Evolutionary conservation across 1,140 invertebrate genomes (phyloP), one percentile per base, ranked within the genome.

Genomic region (Ephestia elutella): DNA sequence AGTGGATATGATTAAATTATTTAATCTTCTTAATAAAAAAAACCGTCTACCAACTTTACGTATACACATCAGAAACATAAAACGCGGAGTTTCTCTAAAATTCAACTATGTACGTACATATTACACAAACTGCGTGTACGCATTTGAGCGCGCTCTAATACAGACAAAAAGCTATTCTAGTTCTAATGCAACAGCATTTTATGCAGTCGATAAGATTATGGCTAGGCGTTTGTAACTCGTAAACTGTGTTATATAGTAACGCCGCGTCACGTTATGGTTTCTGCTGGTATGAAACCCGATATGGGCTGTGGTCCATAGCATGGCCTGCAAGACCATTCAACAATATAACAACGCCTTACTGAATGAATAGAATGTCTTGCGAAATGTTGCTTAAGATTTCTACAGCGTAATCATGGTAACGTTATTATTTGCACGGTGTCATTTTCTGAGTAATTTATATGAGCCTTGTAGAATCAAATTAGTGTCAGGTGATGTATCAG

Each of bases 191-290:
- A 44, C n/a, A n/a, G 38, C 20, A 53, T 53, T 50, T 25, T 17
- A 25, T 21, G 20, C 11, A 25, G 50, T 25, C 50, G 20, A 21
- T 20, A 25, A 53, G 50, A 53, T 53, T 53, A 53, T 15, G 17
- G 20, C 50, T 25, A 44, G 18, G 50, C 50, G 21, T 25, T 25
- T 5, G 13, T 30, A 48, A 57, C 48, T 57, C 56, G 44, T 25
- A 56, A 49, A 56, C 54, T 56, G 7, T 13, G 38, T 20, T 30
- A 48, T 49, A 30, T 30, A 30, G 21, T 48, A 30, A 57, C 21
- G 19, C 57, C 19, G 49, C 38, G 25, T 60, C 54, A 60, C 18
- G 48, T 55, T 20, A 17, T 49, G 49, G n/a, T 58, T 60, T 35
- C 55, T 56, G 56, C 25, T 17, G 21, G n/a, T 49, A 48, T 48